Evolutionary conservation across 2,113 vertebrate species (phyloP), one percentile per base, ranked within the genome.

Genomic region (Elgaria multicarinata): DNA sequence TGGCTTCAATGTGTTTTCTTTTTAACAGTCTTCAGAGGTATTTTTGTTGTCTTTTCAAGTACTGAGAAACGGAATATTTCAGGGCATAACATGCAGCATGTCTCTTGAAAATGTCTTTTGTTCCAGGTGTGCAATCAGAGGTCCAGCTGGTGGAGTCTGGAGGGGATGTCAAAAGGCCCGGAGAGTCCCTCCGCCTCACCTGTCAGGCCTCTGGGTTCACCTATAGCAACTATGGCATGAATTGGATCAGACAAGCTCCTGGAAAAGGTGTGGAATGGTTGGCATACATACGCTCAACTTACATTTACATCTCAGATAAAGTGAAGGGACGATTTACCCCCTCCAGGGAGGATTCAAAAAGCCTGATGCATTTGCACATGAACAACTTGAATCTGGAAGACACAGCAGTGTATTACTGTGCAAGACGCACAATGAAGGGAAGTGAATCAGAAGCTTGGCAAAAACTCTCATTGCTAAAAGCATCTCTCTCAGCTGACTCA

Each of bases 221-320:
- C 36, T 80, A 85, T 24, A 80, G 86, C 1, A 33, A 3, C 42
- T 20, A 3, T 1, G 0, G 0, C 0, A 36, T 78, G 58, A 0
- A 26, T 1, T 87, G 75, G 75, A 58, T 67, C 20, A 78, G 75
- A 16, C 86, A 87, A 55, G 42, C 42, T 36, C 58, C 75, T 28
- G 62, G 58, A 3, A 78, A 78, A 24, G 86, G 72, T 2, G 4
- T 87, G 75, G 58, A 78, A 87, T 87, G 66, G 46, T 28, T 89
- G 13, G 16, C 31, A 5, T 66, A 53, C 2, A 77, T 66, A 64
- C 14, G 22, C 24, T 13, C 84, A 42, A 0, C 2, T 20, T 16
- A 13, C 8, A 76, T 64, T 46, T n/a, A 16, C 42, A 66, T 66
- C 13, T 39, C 24, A 3, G n/a, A 31, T 13, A 24, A 33, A 44